A percentile compares a stretch with the other conserved stretches of the same genome.
Evolutionary conservation across 2,113 vertebrate species (phyloP).

Genomic region (Falcunculus frontatus): DNA sequence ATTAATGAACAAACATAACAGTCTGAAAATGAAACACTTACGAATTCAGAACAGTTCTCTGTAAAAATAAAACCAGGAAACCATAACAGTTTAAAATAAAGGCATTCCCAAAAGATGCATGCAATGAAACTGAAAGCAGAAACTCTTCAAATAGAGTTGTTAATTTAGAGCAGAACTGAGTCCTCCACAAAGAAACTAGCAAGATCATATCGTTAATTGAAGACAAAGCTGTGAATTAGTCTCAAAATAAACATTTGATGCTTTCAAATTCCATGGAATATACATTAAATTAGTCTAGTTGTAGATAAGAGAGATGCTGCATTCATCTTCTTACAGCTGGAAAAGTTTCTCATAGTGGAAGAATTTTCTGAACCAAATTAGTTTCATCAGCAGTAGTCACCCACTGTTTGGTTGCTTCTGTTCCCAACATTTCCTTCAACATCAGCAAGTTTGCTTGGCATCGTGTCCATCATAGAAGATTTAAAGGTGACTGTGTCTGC

Average conservation of each 20-base stretch:
- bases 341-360: not conserved
- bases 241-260: not conserved
- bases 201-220: not conserved
- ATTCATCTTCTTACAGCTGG: not conserved
- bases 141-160: not conserved
- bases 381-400: not conserved
- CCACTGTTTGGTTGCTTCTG: not conserved
- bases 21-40: not conserved
- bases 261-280: not conserved
- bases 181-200: not conserved
- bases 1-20: constrained; percentile 49
- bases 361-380: not conserved
- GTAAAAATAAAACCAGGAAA: constrained; percentile 48
- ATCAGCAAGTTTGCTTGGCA: not conserved
- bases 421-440: not conserved
- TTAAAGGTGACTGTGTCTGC: not conserved
- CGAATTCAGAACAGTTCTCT: not conserved
- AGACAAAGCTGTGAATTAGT: not conserved
- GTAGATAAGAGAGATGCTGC: not conserved
- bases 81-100: not conserved
- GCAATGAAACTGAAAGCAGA: not conserved
- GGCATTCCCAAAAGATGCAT: not conserved
- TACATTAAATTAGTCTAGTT: not conserved
- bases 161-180: not conserved
- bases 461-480: not conserved